Base-by-base conservation (phyloP, 2,113 vertebrate species). In the Hemicordylus capensis region DNA sequence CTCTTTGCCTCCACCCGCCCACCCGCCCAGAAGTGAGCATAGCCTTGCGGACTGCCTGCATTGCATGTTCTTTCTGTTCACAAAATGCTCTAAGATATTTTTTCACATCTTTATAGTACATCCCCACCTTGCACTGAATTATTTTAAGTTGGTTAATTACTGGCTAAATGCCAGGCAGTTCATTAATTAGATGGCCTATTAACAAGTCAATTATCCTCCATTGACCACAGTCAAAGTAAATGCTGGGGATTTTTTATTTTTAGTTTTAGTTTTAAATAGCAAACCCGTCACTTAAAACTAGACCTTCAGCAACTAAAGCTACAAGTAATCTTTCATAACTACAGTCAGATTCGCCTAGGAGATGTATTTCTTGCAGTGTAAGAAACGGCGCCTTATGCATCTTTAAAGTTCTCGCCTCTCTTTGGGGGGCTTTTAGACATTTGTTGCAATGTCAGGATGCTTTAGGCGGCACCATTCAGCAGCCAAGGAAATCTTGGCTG, bases 401-500 rank as follows among this genome's bases (percentile, higher is more conserved):
- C 37, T 70, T 34, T 44, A 20, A 31, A 48, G 75, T 2, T 22
- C 39, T 2, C 73, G 87, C 4, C 39, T 89, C 51, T 81, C 63
- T 42, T 31, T 63, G 76, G 88, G 80, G 58, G 19, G 83, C 70
- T 83, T 84, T 74, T 74, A 91, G 84, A 51, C 59, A 48, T 70
- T 59, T 80, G 15, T 20, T 48, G 4, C 37, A 67, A 79, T 72
- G 80, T 58, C 2, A 0, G 3, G 86, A 78, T 77, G 83, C 34
- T 37, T 15, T 4, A n/a, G 51, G 83, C 79, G 54, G 67, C 81
- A 64, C 31, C 51, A 81, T 85, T 46, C 20, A 73, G 37, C n/a
- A 92, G 84, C 73, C 85, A 78, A 93, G 73, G 64, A 76, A 9
- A 80, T 64, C 74, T 28, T 58, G 80, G 88, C 91, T 87, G 85